phyloP scores from a whole-genome alignment of 2,888 invertebrate species.

The Tricholauxania praeusta region DNA sequence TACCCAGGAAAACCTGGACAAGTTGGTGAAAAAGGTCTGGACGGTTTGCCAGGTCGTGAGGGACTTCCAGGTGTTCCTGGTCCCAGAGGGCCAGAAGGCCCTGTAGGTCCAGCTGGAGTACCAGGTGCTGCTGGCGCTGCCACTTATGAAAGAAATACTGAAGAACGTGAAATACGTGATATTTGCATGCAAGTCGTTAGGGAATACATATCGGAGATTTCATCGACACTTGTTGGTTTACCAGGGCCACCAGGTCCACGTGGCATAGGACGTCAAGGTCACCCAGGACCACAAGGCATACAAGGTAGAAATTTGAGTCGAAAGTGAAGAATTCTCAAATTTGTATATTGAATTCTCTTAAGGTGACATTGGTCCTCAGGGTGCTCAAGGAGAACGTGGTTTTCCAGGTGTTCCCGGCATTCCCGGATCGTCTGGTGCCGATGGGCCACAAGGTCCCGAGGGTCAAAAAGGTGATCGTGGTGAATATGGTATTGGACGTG shows the following conservation, averaged over 20 bases:
- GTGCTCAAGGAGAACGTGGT: conserved; percentile 76
- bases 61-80: conserved; percentile 73
- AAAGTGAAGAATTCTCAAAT: not conserved
- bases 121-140: conserved; percentile 52
- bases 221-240: conserved; percentile 73
- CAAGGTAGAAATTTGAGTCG: conserved; percentile 69
- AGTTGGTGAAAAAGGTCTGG: conserved; percentile 41
- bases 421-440: conserved; percentile 72
- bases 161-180: conserved; percentile 79
- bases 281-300: conserved; percentile 70
- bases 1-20: conserved; percentile 63
- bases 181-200: conserved; percentile 84
- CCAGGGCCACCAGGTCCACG: conserved; percentile 77
- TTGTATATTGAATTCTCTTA: not conserved
- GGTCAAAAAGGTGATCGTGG: conserved; percentile 83
- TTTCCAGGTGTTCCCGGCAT: conserved; percentile 80
- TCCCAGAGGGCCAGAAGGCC: conserved; percentile 56
- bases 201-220: conserved; percentile 81
- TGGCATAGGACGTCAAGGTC: conserved; percentile 78
- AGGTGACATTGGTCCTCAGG: conserved; percentile 72
- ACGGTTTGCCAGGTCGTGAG: conserved; percentile 68
- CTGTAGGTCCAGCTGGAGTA: conserved; percentile 70
- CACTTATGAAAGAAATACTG: conserved; percentile 40
- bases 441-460: conserved; percentile 71
- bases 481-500: conserved; percentile 78